Conservation (phyloP, 2,888 invertebrate genomes). For the Rhagonycha fulva region DNA sequence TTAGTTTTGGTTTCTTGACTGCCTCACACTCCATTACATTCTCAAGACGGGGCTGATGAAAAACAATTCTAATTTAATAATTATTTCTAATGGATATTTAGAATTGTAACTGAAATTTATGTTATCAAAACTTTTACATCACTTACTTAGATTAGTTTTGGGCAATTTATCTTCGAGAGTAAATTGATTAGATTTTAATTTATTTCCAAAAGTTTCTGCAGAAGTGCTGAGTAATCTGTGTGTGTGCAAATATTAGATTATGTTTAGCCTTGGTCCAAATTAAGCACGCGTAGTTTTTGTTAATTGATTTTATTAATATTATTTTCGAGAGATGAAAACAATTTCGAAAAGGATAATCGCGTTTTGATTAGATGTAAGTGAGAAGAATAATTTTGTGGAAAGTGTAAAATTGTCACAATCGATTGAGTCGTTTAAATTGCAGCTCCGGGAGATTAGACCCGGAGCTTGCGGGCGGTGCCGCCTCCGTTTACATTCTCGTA, state of each 20-base stretch:
- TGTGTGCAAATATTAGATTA: background rate
- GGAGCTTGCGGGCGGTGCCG: conserved; percentile 30
- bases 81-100: background rate
- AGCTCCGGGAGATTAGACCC: conserved; percentile 33
- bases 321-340: background rate
- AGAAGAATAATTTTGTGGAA: background rate
- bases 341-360: background rate
- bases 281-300: background rate
- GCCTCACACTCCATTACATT: too few relatives aligned
- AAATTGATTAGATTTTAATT: background rate
- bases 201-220: background rate
- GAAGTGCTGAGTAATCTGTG: background rate
- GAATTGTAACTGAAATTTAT: background rate
- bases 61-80: background rate
- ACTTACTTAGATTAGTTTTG: background rate
- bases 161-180: background rate
- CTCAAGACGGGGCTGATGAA: background rate
- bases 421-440: conserved; percentile 37
- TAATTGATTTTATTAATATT: background rate
- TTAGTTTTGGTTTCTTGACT: background rate
- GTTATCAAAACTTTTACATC: background rate
- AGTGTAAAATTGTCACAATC: conserved; percentile 32
- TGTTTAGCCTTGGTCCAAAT: background rate
- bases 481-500: conserved; percentile 35
- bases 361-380: background rate